phyloP scores from a whole-genome alignment of 2,113 vertebrate species.

The Chunga burmeisteri region DNA sequence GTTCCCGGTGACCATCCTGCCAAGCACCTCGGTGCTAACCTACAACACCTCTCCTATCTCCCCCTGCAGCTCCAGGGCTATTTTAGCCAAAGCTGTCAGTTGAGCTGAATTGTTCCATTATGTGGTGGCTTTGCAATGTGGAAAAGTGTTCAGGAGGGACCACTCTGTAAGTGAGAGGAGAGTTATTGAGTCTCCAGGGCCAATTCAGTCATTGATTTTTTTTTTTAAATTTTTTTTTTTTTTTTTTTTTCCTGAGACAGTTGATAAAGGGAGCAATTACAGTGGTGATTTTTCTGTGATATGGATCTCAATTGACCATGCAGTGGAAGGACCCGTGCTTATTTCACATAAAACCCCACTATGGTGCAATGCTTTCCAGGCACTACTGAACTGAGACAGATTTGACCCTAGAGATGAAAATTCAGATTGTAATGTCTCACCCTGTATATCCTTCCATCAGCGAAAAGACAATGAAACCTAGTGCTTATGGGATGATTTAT shows the following conservation, averaged over 20 bases:
- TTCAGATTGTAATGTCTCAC: neutral
- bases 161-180: neutral
- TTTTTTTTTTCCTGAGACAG: neutral
- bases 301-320: neutral
- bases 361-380: neutral
- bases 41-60: neutral
- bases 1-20: neutral
- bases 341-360: neutral
- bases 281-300: neutral
- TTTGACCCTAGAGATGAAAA: neutral
- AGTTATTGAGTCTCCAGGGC: neutral
- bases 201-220: neutral
- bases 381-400: neutral
- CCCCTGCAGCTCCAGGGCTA: neutral
- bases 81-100: constrained; percentile 9
- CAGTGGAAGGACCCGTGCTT: neutral
- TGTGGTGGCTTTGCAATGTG: neutral
- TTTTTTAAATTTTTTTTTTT: neutral
- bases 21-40: neutral
- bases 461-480: neutral
- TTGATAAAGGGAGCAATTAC: neutral
- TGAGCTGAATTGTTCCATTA: constrained; percentile 24
- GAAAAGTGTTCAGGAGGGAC: neutral
- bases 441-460: neutral
- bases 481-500: neutral